Base-by-base conservation (phyloP, 2,113 vertebrate genomes). In the Canis aureus region DNA sequence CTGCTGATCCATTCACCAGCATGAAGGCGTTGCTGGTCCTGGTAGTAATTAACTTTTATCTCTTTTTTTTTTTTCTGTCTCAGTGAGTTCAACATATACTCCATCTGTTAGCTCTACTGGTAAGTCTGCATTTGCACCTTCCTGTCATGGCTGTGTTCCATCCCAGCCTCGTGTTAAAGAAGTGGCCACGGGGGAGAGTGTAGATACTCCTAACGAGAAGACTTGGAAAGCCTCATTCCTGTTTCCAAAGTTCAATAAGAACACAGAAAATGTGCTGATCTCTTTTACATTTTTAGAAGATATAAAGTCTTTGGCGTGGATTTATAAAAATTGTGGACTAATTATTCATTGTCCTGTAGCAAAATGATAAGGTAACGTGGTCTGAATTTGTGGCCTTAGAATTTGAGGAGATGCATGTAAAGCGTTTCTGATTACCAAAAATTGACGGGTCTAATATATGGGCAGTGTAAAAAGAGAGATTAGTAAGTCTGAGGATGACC, bases 61-160 rank as follows among this genome's bases (percentile, higher is more conserved):
- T 88, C 12, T 60, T 53, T n/a, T 76, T 59, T 29, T 25, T 81
- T 74, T 19, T 71, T 85, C 71, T 79, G 7, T 85, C 55, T 62
- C 53, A 93, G 86, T 71, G 25, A 0, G 43, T 43, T 43, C 12
- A 76, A 1, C 12, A 35, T 3, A 1, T 11, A 0, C 2, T 25
- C 0, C 91, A 67, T 0, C 4, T 5, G 60, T 2, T 22, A 7
- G 1, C 4, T 3, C 4, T 16, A 0, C 32, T 20, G 53, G 80
- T 90, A 12, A 90, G 80, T 53, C 2, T 79, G 62, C 11, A 25
- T 59, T 20, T 53, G 32, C 0, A 55, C 25, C 10, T 69, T 80
- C 23, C 62, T 62, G 1, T 20, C 20, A n/a, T 3, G 43, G 43
- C 15, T 11, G 1, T 43, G 84, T 66, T 90, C 25, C 17, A 7